Evolutionary conservation across 2,113 vertebrate species (phyloP).

Genomic region (Trinectes maculatus): DNA sequence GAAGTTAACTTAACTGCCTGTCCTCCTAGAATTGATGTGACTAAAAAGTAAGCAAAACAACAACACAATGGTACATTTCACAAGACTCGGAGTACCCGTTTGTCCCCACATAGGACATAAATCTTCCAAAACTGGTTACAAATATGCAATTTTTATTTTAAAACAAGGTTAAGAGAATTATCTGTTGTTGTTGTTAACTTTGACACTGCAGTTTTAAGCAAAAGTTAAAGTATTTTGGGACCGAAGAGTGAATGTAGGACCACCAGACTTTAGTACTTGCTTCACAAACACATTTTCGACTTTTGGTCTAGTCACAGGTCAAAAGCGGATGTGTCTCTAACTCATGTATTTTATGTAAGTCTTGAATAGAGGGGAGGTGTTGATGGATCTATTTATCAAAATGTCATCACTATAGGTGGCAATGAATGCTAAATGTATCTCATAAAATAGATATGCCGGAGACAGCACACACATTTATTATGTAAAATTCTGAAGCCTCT

Average conservation of each 20-base stretch:
- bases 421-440: conserved; percentile 21
- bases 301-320: background rate
- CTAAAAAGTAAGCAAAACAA: no score
- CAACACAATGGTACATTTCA: no score
- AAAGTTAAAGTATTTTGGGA: background rate
- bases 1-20: no score
- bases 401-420: conserved; percentile 9
- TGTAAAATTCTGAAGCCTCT: conserved; percentile 11
- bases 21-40: no score
- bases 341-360: background rate
- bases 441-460: conserved; percentile 24
- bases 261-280: background rate
- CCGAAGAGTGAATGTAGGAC: background rate
- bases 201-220: background rate
- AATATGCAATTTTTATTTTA: background rate
- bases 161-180: no score
- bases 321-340: conserved; percentile 3
- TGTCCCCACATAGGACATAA: background rate
- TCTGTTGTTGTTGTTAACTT: no score
- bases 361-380: conserved; percentile 16
- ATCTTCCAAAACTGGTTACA: background rate
- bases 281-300: background rate
- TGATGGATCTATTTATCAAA: conserved; percentile 23
- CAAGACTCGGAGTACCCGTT: background rate
- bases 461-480: conserved; percentile 21